These are phyloP conservation scores for Pristionchus japonicus DNA, from an alignment of 2,888 invertebrate species.

Conservation along the genomic window DNA sequence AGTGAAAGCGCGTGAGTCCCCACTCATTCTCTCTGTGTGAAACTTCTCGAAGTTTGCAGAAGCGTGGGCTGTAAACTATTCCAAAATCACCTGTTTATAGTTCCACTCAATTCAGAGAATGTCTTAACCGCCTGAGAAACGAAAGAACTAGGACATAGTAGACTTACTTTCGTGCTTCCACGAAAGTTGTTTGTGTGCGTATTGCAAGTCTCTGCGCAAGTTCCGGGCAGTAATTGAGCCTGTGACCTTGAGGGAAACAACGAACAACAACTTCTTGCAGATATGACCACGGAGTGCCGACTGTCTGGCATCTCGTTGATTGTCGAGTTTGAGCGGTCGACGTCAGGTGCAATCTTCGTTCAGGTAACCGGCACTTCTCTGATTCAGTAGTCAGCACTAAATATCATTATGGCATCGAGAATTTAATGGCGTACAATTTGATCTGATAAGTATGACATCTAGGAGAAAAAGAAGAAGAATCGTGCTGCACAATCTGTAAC, in stretches of 20 bases:
- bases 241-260: background rate
- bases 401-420: too few species aligned
- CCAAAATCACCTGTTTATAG: background rate
- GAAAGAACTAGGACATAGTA: too few species aligned
- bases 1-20: slow-evolving; percentile 47
- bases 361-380: slow-evolving; percentile 30
- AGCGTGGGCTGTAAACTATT: background rate
- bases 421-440: too few species aligned
- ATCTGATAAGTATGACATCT: too few species aligned
- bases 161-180: too few species aligned
- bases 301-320: slow-evolving; percentile 68
- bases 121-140: too few species aligned
- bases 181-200: too few species aligned
- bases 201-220: too few species aligned
- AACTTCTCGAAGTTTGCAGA: slow-evolving; percentile 50
- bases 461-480: too few species aligned
- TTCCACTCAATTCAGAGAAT: too few species aligned
- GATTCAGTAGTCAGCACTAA: background rate
- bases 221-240: background rate
- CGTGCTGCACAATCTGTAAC: background rate
- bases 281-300: slow-evolving; percentile 70
- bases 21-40: background rate
- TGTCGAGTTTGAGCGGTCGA: slow-evolving; percentile 61
- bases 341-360: slow-evolving; percentile 70
- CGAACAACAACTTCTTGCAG: slow-evolving; percentile 51